A percentile compares a stretch with the other conserved stretches of the same genome.
Conservation (phyloP, 2,888 invertebrate genomes). For the Tetanocera ferruginea region DNA sequence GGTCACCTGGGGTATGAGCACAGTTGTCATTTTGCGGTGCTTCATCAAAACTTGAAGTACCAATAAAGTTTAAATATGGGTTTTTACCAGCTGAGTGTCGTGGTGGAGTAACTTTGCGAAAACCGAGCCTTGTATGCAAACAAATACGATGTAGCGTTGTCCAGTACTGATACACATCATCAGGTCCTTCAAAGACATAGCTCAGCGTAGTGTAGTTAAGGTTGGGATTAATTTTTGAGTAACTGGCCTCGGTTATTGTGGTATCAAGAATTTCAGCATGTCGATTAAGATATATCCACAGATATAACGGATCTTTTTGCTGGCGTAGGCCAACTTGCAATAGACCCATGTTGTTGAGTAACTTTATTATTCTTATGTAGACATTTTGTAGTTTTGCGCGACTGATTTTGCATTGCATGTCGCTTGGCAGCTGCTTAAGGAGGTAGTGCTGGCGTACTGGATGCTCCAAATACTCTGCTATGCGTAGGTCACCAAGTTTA, state of each 20-base stretch:
- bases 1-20: slow-evolving; percentile 77
- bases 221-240: slow-evolving; percentile 73
- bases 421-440: slow-evolving; percentile 74
- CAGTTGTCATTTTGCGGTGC: slow-evolving; percentile 72
- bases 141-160: slow-evolving; percentile 78
- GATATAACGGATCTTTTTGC: slow-evolving; percentile 75
- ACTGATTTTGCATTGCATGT: slow-evolving; percentile 58
- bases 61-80: slow-evolving; percentile 52
- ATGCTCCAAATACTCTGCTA: slow-evolving; percentile 75
- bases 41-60: slow-evolving; percentile 56
- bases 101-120: slow-evolving; percentile 44
- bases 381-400: slow-evolving; percentile 57
- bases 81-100: slow-evolving; percentile 46
- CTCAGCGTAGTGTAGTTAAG: slow-evolving; percentile 73
- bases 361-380: slow-evolving; percentile 69
- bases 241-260: slow-evolving; percentile 74
- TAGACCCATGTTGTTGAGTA: slow-evolving; percentile 78
- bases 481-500: slow-evolving; percentile 71
- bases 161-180: slow-evolving; percentile 78
- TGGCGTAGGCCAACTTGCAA: slow-evolving; percentile 76
- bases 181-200: slow-evolving; percentile 72
- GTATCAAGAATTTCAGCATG: slow-evolving; percentile 77
- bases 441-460: slow-evolving; percentile 77
- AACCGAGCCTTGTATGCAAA: slow-evolving; percentile 75
- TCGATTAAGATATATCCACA: slow-evolving; percentile 80